These are phyloP conservation scores for Ophonus ardosiacus DNA, from an alignment of 2,888 invertebrate species.

Conservation along the genomic window DNA sequence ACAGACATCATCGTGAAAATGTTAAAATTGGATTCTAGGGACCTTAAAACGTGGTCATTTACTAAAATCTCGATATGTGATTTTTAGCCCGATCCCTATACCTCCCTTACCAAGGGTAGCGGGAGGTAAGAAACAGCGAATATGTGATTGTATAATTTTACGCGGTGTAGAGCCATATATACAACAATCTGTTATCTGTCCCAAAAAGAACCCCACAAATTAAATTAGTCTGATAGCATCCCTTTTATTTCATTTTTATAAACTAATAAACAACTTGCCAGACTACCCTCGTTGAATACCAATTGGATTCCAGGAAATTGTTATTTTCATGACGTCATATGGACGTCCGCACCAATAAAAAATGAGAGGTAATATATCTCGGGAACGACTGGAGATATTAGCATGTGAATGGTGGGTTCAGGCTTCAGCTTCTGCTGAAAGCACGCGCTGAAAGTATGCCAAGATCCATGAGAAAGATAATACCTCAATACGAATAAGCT, in stretches of 20 bases:
- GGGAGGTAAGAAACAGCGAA: too few species aligned
- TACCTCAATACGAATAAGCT: background rate
- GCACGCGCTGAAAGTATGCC: background rate
- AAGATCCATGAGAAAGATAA: background rate
- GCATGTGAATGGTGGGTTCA: background rate
- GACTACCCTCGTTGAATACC: background rate
- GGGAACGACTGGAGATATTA: background rate
- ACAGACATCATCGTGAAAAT: too few species aligned
- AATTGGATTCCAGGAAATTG: background rate
- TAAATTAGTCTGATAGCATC: too few species aligned
- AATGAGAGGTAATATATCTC: background rate
- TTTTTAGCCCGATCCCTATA: too few species aligned
- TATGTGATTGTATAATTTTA: too few species aligned
- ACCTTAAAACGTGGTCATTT: too few species aligned
- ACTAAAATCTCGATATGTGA: too few species aligned
- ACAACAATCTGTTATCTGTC: too few species aligned
- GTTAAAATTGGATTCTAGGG: too few species aligned
- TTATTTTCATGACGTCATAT: background rate
- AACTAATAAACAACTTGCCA: background rate
- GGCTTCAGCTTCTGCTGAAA: background rate
- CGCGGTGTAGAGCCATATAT: too few species aligned
- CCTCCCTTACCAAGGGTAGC: too few species aligned
- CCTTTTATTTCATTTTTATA: background rate
- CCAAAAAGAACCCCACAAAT: too few species aligned
- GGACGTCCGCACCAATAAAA: background rate